These are phyloP conservation scores for Cercopithecus diana DNA, from an alignment of 2,797 vertebrate genomes.

Conservation along the genomic window DNA sequence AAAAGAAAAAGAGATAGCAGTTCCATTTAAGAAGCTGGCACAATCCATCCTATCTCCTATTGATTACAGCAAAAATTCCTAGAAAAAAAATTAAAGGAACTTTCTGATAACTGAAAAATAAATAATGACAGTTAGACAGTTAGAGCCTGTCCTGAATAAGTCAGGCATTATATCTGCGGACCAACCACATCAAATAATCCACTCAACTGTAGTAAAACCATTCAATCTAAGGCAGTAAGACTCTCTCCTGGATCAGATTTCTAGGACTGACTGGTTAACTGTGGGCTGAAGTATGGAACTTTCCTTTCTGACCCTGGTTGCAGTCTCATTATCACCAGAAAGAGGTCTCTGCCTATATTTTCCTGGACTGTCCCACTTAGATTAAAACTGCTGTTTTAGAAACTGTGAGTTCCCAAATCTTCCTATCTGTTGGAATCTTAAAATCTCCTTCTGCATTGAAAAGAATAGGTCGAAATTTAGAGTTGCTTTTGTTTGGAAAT, in stretches of 20 bases:
- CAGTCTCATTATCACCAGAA: not conserved
- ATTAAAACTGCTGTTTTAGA: not conserved
- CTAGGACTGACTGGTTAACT: not conserved
- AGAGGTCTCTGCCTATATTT: not conserved
- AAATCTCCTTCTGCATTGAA: not conserved
- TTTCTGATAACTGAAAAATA: conserved; percentile 17
- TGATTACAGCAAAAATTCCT: not conserved
- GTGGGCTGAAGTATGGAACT: not conserved
- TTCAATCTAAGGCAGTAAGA: not conserved
- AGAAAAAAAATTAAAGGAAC: not conserved
- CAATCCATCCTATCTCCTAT: not conserved
- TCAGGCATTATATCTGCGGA: not conserved
- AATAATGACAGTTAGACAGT: not conserved
- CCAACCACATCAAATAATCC: not conserved
- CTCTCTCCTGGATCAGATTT: not conserved
- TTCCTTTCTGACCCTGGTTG: not conserved
- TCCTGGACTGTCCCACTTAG: not conserved
- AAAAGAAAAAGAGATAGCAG: not conserved
- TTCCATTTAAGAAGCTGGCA: not conserved
- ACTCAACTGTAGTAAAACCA: not conserved
- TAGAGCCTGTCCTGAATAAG: not conserved
- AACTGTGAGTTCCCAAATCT: not conserved
- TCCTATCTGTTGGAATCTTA: not conserved
- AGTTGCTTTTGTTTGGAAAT: not conserved
- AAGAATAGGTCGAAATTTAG: not conserved